Conservation (phyloP, 2,888 invertebrate genomes). For the Psylliodes chrysocephalus region DNA sequence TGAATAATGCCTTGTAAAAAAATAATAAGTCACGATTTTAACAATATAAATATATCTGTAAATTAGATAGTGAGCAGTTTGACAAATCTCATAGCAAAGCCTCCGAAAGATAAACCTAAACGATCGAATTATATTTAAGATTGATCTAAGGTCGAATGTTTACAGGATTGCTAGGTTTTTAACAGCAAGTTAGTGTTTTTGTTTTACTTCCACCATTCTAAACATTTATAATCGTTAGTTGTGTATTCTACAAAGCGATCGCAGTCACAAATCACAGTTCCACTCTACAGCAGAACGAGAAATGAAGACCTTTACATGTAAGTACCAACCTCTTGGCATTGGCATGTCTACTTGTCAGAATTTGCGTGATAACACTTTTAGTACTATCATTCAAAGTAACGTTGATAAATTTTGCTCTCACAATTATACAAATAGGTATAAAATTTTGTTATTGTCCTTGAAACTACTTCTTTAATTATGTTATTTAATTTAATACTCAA, state of each 20-base stretch:
- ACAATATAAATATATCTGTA: neutral
- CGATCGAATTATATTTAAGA: neutral
- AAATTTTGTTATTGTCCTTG: too few relatives aligned
- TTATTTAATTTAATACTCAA: neutral
- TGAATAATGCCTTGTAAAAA: neutral
- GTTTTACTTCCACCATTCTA: constrained; percentile 14
- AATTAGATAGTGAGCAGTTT: neutral
- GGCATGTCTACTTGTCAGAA: neutral
- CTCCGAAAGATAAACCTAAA: neutral
- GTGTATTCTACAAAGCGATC: constrained; percentile 20
- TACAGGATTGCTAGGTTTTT: neutral
- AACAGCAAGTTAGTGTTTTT: constrained; percentile 8
- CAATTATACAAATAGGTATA: too few relatives aligned
- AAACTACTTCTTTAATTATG: neutral
- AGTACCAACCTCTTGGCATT: constrained; percentile 8
- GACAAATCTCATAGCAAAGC: neutral
- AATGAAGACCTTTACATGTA: constrained; percentile 22
- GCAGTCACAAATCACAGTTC: constrained; percentile 26
- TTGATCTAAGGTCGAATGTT: constrained; percentile 7
- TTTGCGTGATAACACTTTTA: neutral
- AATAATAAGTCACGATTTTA: constrained; percentile 7
- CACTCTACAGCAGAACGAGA: constrained; percentile 7
- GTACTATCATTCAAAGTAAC: neutral
- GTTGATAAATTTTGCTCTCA: neutral
- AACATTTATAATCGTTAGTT: constrained; percentile 3